Evolutionary conservation across 2,113 vertebrate species (phyloP).

Genomic region (Oryzias javanicus): DNA sequence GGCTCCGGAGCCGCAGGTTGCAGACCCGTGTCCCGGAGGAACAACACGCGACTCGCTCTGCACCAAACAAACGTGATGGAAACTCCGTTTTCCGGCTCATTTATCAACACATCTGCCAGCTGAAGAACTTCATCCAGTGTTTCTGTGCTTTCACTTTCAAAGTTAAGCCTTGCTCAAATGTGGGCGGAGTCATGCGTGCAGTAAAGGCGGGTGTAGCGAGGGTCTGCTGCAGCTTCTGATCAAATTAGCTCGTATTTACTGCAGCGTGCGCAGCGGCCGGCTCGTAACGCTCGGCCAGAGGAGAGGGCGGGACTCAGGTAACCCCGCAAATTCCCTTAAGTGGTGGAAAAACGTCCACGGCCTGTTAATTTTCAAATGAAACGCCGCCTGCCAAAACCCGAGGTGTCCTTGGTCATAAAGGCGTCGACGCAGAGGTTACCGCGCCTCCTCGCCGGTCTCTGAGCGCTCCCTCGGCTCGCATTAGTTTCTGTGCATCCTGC

Average conservation of each 20-base stretch:
- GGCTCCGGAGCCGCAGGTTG: too few relatives aligned
- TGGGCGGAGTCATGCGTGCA: too few relatives aligned
- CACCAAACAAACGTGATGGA: too few relatives aligned
- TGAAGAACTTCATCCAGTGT: too few relatives aligned
- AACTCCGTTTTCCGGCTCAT: too few relatives aligned
- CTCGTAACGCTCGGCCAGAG: constrained; percentile 29
- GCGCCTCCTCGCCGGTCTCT: constrained; percentile 31
- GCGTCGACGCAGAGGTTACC: constrained; percentile 60
- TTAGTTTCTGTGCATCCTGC: constrained; percentile 37
- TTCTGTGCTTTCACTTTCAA: too few relatives aligned
- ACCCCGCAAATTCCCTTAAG: constrained; percentile 62
- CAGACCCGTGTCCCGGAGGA: too few relatives aligned
- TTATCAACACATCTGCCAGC: too few relatives aligned
- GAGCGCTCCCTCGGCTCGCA: constrained; percentile 36
- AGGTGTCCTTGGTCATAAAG: constrained; percentile 77
- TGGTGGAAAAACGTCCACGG: constrained; percentile 55
- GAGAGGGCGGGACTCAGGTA: constrained; percentile 21
- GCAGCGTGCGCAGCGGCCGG: constrained; percentile 42
- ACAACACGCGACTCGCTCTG: too few relatives aligned
- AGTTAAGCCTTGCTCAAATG: too few relatives aligned
- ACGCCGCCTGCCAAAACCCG: constrained; percentile 53
- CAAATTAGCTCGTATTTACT: constrained; percentile 52
- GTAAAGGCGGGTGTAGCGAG: too few relatives aligned
- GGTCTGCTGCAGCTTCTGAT: too few relatives aligned
- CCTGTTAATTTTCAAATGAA: constrained; percentile 75